Evolutionary conservation across 2,888 invertebrate genomes (phyloP), one percentile per base, ranked within the genome.

Genomic region (Dione juno): DNA sequence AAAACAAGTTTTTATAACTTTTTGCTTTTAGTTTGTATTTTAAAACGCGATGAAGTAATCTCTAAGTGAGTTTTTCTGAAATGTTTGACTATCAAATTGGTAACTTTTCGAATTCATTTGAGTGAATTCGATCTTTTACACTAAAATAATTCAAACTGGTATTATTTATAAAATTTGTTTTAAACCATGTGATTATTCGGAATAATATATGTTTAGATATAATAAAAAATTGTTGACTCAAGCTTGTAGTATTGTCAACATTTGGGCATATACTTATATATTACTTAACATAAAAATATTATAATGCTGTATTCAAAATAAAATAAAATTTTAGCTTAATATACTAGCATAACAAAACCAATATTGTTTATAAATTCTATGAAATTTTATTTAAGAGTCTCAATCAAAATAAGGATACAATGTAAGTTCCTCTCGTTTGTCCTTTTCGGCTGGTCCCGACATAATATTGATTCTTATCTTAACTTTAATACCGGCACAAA

Each of bases 401-500:
- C 28, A 37, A 37, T 35, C 35, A n/a, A 21, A 58, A 61, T 9
- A 48, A 63, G 16, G 16, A 21, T 66, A 63, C 16, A 43, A 43
- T 66, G 16, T 52, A 28, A 40, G 57, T 13, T 16, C 7, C 37
- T 52, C 52, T 13, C 50, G 57, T 41, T 35, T 45, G 50, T 65
- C 73, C 71, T 77, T 78, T 80, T 77, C 75, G 71, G 76, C 75
- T 77, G 64, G 75, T 74, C 77, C 74, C 67, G 73, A 67, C 74
- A 73, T 76, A 77, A 73, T 76, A 77, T 77, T 61, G 80, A 82
- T 84, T 71, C 7, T 45, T 81, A 81, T 82, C 79, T 72, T 64
- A 71, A 70, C 75, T 75, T 74, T 72, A 75, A 78, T 76, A 77
- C 74, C 52, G 79, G 78, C 80, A 76, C 78, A 81, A 82, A 84